phyloP scores from a whole-genome alignment of 2,888 invertebrate genomes.

The Dusona sp. region DNA sequence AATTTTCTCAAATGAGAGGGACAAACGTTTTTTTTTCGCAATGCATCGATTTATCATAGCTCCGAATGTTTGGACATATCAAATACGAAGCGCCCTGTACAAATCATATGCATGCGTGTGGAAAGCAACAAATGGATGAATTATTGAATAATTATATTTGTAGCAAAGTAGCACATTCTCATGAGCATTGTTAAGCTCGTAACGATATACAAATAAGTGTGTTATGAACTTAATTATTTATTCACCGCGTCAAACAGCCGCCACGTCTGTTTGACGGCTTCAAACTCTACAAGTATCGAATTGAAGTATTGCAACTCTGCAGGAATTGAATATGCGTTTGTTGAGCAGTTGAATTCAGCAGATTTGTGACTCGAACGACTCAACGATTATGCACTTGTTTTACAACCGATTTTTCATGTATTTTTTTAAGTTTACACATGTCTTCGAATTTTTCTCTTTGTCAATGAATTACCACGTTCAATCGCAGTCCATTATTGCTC shows the following conservation, averaged over 20 bases:
- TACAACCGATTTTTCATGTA: neutral
- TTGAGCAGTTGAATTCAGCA: neutral
- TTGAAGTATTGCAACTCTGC: neutral
- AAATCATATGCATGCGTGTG: neutral
- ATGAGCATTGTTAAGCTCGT: neutral
- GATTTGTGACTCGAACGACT: neutral
- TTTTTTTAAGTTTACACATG: no score
- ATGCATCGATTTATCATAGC: neutral
- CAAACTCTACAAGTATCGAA: neutral
- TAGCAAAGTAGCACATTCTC: neutral
- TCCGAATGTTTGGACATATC: neutral
- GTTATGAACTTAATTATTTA: conserved; percentile 60
- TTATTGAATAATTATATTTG: neutral
- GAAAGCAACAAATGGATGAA: neutral
- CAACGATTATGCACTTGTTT: neutral
- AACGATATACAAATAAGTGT: conserved; percentile 1
- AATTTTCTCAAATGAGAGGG: neutral
- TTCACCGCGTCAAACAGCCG: no score
- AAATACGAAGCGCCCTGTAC: neutral
- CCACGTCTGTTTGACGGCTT: conserved; percentile 64
- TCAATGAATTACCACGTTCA: no score
- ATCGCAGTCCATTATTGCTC: neutral
- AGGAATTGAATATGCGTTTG: neutral
- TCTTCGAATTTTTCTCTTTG: no score
- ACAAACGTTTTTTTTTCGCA: neutral